Conservation (phyloP, 2,888 invertebrate species). For the Barypeithes pellucidus region DNA sequence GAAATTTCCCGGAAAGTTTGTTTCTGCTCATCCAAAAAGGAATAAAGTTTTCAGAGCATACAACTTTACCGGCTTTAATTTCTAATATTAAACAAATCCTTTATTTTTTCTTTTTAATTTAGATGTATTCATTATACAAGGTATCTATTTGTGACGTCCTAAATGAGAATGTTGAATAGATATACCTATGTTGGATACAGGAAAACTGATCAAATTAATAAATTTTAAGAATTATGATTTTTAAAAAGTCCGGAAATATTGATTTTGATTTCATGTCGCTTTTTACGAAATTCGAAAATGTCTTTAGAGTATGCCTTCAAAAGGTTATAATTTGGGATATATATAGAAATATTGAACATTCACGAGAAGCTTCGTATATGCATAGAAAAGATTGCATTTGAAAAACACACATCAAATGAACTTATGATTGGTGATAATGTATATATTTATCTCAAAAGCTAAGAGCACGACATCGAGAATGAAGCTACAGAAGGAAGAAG, state of each 20-base stretch:
- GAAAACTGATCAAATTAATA: too few relatives aligned
- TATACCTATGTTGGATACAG: too few relatives aligned
- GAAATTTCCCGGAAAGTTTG: conserved; percentile 14
- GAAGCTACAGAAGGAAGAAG: conserved; percentile 37
- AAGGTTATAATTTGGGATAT: too few relatives aligned
- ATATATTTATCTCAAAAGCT: conserved; percentile 16
- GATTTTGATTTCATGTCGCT: too few relatives aligned
- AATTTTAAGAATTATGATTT: too few relatives aligned
- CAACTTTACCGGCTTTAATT: neutral
- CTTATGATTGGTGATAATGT: conserved; percentile 31
- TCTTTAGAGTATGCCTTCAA: too few relatives aligned
- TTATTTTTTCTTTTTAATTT: neutral
- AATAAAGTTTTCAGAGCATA: conserved; percentile 14
- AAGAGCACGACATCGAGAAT: conserved; percentile 42
- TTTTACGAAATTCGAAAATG: too few relatives aligned
- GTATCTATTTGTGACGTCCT: neutral
- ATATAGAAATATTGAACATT: too few relatives aligned
- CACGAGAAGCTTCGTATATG: too few relatives aligned
- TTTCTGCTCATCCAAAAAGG: conserved; percentile 18
- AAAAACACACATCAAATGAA: neutral
- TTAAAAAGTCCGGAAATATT: too few relatives aligned
- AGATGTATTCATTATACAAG: neutral
- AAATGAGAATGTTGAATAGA: neutral
- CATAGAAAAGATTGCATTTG: neutral
- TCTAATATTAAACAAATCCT: neutral